A percentile compares a stretch with the other conserved stretches of the same genome.
Conservation (phyloP, 2,113 vertebrate genomes). For the Todiramphus saurophagus region DNA sequence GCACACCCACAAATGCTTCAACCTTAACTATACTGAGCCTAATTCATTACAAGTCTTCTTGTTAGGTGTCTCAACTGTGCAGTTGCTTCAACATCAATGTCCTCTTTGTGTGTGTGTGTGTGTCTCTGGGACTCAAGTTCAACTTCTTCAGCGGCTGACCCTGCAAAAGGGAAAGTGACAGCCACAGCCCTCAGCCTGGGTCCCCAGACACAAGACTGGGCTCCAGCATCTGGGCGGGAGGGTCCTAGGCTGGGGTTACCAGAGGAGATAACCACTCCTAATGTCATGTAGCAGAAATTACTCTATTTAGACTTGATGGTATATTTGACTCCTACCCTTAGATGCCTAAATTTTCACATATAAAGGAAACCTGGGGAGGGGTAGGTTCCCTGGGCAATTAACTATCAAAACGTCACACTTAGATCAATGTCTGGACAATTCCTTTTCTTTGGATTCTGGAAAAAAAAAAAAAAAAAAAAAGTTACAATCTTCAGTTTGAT, state of each 20-base stretch:
- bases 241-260: neutral
- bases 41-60: neutral
- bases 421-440: neutral
- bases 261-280: neutral
- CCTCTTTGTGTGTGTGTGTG: neutral
- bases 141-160: neutral
- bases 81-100: neutral
- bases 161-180: neutral
- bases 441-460: neutral
- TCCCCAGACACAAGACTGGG: neutral
- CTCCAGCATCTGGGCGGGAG: neutral
- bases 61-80: neutral
- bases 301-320: neutral
- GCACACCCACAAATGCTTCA: neutral
- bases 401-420: neutral
- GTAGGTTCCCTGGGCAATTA: neutral
- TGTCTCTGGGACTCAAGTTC: neutral
- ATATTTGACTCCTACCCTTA: neutral
- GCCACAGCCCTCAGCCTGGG: neutral
- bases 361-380: neutral
- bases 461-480: neutral
- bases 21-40: neutral
- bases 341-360: neutral
- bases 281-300: neutral
- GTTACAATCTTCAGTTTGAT: neutral